Evolutionary conservation across 1,140 invertebrate genomes (phyloP).

Genomic region (Dendrolimus kikuchii): DNA sequence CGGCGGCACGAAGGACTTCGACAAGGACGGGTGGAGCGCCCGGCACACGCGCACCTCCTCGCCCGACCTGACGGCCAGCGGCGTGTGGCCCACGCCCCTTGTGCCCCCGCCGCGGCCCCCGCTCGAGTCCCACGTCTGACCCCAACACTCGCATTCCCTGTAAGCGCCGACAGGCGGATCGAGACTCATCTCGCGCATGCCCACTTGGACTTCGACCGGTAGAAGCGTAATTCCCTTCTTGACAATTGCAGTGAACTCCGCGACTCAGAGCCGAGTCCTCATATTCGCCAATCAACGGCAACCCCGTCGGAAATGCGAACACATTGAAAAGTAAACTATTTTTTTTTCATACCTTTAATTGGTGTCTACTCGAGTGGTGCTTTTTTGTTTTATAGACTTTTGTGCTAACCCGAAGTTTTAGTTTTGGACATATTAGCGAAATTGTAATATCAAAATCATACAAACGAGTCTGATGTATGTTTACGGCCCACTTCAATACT

Average conservation of each 20-base stretch:
- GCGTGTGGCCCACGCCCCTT: slow-evolving; percentile 38
- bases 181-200: neutral
- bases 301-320: neutral
- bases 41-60: slow-evolving; percentile 65
- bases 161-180: neutral
- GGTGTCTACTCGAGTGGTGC: slow-evolving; percentile 31
- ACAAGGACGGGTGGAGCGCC: slow-evolving; percentile 68
- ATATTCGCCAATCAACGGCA: too few species aligned
- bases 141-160: slow-evolving; percentile 1
- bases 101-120: slow-evolving; percentile 54
- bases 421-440: slow-evolving; percentile 13
- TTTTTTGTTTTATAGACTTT: slow-evolving; percentile 24
- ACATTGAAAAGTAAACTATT: slow-evolving; percentile 10
- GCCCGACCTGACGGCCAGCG: slow-evolving; percentile 49
- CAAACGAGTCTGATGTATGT: slow-evolving; percentile 22
- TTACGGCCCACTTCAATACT: slow-evolving; percentile 14
- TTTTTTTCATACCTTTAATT: slow-evolving; percentile 8
- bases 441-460: slow-evolving; percentile 18
- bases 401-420: slow-evolving; percentile 19
- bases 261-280: neutral
- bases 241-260: neutral
- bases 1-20: slow-evolving; percentile 88
- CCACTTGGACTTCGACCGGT: slow-evolving; percentile 3
- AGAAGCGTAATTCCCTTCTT: too few species aligned
- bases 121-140: slow-evolving; percentile 67